Conservation (phyloP, 2,113 vertebrate genomes). For the Condylura cristata region DNA sequence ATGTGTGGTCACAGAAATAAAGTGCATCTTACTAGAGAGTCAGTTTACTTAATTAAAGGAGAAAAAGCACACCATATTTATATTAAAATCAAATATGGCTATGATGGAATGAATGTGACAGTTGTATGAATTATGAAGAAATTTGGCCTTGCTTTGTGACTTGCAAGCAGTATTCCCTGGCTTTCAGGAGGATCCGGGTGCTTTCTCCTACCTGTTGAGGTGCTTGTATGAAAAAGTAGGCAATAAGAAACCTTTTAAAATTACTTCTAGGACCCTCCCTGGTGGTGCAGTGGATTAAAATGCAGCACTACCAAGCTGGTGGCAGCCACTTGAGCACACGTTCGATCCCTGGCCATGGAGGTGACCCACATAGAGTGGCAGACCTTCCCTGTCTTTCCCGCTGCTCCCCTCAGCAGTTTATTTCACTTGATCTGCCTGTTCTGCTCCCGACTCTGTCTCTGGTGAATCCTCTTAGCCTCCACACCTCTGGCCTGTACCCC, state of each 20-base stretch:
- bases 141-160: not conserved
- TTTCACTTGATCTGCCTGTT: too few relatives aligned
- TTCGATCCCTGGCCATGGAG: too few relatives aligned
- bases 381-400: too few relatives aligned
- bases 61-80: not conserved
- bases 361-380: too few relatives aligned
- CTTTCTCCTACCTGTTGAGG: not conserved
- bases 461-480: too few relatives aligned
- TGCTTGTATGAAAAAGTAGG: constrained; percentile 7
- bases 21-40: not conserved
- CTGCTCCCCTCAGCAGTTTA: too few relatives aligned
- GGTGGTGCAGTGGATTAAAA: too few relatives aligned
- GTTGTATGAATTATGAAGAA: not conserved
- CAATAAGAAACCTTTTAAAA: not conserved
- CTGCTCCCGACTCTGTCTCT: too few relatives aligned
- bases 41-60: constrained; percentile 2
- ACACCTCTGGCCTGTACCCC: too few relatives aligned
- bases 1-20: constrained; percentile 35
- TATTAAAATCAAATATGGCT: not conserved
- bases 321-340: too few relatives aligned
- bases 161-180: not conserved
- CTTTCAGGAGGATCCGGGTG: not conserved
- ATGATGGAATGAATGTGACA: not conserved
- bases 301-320: too few relatives aligned
- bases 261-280: not conserved